These are phyloP conservation scores for Gymnocephalus cernua DNA, from an alignment of 2,113 vertebrate species.

Conservation along the genomic window DNA sequence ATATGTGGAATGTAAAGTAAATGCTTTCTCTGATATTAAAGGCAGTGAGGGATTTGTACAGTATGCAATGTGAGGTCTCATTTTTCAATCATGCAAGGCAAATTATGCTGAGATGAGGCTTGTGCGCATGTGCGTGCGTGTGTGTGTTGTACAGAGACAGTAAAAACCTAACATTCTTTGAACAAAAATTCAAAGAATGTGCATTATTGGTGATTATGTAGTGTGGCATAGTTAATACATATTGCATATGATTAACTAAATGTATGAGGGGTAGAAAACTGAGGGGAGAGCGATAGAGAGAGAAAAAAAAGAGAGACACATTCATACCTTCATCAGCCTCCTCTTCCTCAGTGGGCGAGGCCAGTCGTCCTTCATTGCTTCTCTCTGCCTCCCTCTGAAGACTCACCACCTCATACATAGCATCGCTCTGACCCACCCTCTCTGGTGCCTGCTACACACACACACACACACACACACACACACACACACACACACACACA, in stretches of 20 bases:
- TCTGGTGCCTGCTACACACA: constrained; percentile 84
- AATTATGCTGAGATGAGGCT: background rate
- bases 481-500: background rate
- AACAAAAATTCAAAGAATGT: background rate
- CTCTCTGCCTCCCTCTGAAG: constrained; percentile 92
- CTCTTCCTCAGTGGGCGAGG: constrained; percentile 91
- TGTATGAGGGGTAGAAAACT: background rate
- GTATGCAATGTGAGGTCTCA: background rate
- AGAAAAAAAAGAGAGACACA: background rate
- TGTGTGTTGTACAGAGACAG: background rate
- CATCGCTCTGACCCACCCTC: constrained; percentile 87
- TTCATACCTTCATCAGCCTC: constrained; percentile 92
- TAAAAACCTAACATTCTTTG: background rate
- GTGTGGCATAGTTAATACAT: background rate
- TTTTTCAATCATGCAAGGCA: constrained; percentile 31
- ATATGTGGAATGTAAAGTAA: constrained; percentile 1
- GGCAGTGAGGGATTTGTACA: background rate
- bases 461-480: constrained; percentile 18
- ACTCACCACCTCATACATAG: constrained; percentile 95
- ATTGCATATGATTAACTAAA: background rate
- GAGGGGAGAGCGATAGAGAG: background rate
- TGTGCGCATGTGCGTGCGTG: background rate
- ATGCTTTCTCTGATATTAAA: constrained; percentile 6
- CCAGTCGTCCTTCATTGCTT: constrained; percentile 78
- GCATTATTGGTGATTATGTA: constrained; percentile 4